Evolutionary conservation across 92 coral and sea anemone species (phyloP), one percentile per base, ranked within the genome.

Genomic region (Montipora capitata): DNA sequence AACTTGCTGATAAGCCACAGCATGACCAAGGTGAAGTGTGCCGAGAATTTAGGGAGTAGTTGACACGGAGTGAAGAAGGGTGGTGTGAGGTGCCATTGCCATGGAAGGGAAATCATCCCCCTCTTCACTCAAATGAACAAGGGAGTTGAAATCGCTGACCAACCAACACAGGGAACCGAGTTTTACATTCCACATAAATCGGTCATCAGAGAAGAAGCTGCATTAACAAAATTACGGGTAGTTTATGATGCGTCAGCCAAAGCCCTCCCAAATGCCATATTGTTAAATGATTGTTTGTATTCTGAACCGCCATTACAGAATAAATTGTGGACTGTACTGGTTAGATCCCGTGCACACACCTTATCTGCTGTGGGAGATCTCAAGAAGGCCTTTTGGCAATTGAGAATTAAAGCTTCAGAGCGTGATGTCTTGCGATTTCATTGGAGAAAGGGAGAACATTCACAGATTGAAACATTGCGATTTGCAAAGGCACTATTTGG

Each of bases 41-140:
- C 68, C 54, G 68, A 5, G 82, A 87, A 40, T 87, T 70, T 43
- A 80, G 80, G 51, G 91, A 87, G 41, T 67, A 87, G 38, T 87
- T 87, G 9, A 12, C 42, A 13, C 62, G 87, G 20, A 54, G 80
- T 62, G 40, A 80, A 62, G 62, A 64, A 41, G 85, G 74, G 27
- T 80, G 85, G 76, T 80, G 43, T 69, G 48, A 65, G 61, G 51
- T 51, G 10, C 45, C 59, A n/a, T 69, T 83, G 15, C 92, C 90
- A 3, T 92, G 95, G 95, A 77, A 67, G 43, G 87, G 86, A 20
- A 41, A 83, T 68, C 92, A 88, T 70, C 92, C 90, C 15, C 51
- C 63, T 10, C 65, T 79, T 40, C 90, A 92, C 4, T 83, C 62
- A 82, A 88, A 79, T 59, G 2, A 70, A 66, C 77, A 80, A 40